Evolutionary conservation across 2,888 invertebrate species (phyloP).

Genomic region (Pandemis corylana): DNA sequence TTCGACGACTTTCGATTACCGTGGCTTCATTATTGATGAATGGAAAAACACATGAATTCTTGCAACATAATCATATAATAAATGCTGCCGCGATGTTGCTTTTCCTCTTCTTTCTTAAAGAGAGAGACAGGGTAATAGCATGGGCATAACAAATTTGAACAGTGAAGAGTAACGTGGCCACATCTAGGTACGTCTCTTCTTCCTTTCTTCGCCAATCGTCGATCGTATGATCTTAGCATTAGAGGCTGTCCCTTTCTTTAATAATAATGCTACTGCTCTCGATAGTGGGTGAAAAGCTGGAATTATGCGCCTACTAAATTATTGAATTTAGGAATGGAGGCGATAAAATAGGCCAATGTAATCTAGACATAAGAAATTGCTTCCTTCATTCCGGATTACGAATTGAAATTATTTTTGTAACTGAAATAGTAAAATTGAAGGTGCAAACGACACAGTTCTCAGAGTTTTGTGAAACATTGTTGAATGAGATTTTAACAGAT

Average conservation of each 20-base stretch:
- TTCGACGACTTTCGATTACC: neutral
- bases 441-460: constrained; percentile 53
- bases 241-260: too few species aligned
- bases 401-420: constrained; percentile 79
- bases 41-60: neutral
- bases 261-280: neutral
- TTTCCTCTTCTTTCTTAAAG: too few species aligned
- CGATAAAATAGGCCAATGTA: constrained; percentile 49
- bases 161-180: too few species aligned
- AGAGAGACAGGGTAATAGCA: too few species aligned
- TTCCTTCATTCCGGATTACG: constrained; percentile 58
- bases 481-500: constrained; percentile 60
- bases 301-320: constrained; percentile 1
- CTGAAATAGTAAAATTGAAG: constrained; percentile 57
- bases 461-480: constrained; percentile 60
- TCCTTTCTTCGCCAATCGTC: too few species aligned
- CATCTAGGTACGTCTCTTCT: too few species aligned
- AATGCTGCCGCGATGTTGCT: too few species aligned
- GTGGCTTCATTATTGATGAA: neutral
- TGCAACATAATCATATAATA: neutral
- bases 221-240: too few species aligned
- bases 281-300: neutral
- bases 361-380: constrained; percentile 52
- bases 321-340: constrained; percentile 39
- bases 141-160: too few species aligned